Evolutionary conservation across 2,113 vertebrate species (phyloP), one percentile per base, ranked within the genome.

Genomic region (Ochotona curzoniae): DNA sequence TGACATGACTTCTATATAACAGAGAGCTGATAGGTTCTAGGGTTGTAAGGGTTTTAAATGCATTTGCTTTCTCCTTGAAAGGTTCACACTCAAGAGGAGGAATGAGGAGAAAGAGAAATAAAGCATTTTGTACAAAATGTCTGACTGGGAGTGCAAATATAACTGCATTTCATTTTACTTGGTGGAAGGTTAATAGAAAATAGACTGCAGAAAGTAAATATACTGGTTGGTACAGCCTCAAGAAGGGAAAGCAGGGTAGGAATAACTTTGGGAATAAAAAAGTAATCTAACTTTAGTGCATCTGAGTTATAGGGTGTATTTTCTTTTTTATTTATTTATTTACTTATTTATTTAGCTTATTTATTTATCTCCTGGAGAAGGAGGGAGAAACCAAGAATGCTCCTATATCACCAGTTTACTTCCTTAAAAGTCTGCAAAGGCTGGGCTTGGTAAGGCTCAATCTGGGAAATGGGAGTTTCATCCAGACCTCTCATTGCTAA

Each of bases 141-240:
- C 61, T 93, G 66, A 73, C 32, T 69, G 66, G n/a, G 49, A 49
- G 76, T 64, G 93, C 83, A 89, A 12, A 79, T 21, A 15, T 35
- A 80, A 54, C 63, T 60, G 54, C 23, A 67, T 73, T 91, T 74
- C 49, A 83, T 81, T 83, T 87, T 82, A 57, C 38, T 61, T 94
- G 75, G 66, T 20, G 54, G 61, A 80, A 64, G 26, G 47, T 95
- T 94, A 93, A 78, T 94, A 67, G 75, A 91, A 95, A 89, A 67
- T 15, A 79, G 18, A 20, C 12, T 67, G 84, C 47, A n/a, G n/a
- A 61, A 94, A 87, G 20, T 30, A 38, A 92, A 91, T 44, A 30
- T 2, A 49, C 17, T 28, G 64, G 7, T 30, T 74, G 63, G 69
- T 49, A 14, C 51, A 57, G 64, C 25, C 8, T 75, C 35, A 92